Base-by-base conservation (phyloP, 1,140 invertebrate genomes). In the Rhagoletis zephyria region DNA sequence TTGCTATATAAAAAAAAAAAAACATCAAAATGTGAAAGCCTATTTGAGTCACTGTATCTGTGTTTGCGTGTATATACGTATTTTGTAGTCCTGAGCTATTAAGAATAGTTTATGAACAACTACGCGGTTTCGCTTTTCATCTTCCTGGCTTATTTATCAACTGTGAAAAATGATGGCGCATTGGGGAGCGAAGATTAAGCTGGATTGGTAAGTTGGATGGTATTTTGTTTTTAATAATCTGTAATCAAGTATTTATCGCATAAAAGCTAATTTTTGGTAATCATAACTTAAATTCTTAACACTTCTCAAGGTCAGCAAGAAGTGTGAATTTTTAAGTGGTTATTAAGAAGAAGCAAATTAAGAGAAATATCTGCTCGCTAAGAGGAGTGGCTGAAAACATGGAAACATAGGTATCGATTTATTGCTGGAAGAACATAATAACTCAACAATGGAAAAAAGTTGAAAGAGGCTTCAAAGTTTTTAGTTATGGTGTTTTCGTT, bases 171-270 rank as follows among this genome's bases (percentile, higher is more conserved):
- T 48, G 3, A 70, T 59, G 14, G 4, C 16, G 45, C 48, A 59
- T 45, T 3, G 19, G 3, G 3, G n/a, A 0, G 16, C 9, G 3
- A 19, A 59, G 19, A 81, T 51, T n/a, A 56, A 56, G 48, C 74
- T 5, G 3, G 5, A 19, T 30, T 67, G 7, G 48, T 4, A 19
- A 19, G 74, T 30, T 30, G 30, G 30, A 30, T 56, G 48, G 4
- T 56, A 19, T 51, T 56, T 59, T 19, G 45, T 7, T 19, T 81
- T 81, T 81, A 81, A 81, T 56, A 81, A 56, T 19, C 48, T n/a
- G 74, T 16, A 81, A 81, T 81, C 74, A 81, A 81, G 74, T 30
- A 81, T 81, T 81, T 81, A 81, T 81, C 74, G 45, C 74, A 56
- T 81, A 81, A 81, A 74, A 81, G 74, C 74, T 81, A 56, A 81